Evolutionary conservation across 2,797 vertebrate genomes (phyloP).

Genomic region (Scarus forsteni): DNA sequence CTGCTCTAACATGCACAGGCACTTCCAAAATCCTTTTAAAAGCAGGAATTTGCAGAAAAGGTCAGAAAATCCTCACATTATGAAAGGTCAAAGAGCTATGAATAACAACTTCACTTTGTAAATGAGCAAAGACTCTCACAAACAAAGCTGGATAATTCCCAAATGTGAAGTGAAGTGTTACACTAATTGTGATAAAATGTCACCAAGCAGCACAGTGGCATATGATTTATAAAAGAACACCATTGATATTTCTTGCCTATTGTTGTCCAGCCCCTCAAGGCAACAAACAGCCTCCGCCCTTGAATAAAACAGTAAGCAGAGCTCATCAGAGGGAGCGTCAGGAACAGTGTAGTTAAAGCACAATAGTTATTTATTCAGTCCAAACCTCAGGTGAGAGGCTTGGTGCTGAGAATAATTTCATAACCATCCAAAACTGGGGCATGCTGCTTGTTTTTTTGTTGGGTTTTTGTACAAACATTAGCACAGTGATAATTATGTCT

Average conservation of each 20-base stretch:
- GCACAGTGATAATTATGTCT: conserved; percentile 37
- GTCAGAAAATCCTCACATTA: conserved; percentile 25
- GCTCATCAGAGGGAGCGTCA: conserved; percentile 28
- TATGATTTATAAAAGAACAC: conserved; percentile 25
- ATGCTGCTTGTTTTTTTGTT: conserved; percentile 26
- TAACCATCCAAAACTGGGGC: conserved; percentile 19
- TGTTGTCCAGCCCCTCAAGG: conserved; percentile 16
- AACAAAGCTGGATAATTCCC: conserved; percentile 14
- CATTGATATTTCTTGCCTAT: conserved; percentile 6
- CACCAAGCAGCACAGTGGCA: not conserved
- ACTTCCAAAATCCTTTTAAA: conserved; percentile 37
- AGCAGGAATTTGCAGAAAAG: conserved; percentile 34
- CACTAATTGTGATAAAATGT: conserved; percentile 35
- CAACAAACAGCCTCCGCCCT: conserved; percentile 8
- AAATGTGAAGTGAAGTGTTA: conserved; percentile 8
- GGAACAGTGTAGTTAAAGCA: conserved; percentile 35
- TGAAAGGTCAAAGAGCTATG: conserved; percentile 17
- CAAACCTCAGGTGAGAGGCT: conserved; percentile 52
- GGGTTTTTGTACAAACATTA: conserved; percentile 29
- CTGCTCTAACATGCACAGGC: conserved; percentile 18
- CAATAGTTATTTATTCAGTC: conserved; percentile 28
- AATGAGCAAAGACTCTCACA: not conserved
- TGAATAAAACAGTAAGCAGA: not conserved
- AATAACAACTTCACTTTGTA: not conserved
- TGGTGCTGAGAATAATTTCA: conserved; percentile 2